Percentiles rank a stretch among this genome's conserved stretches.
phyloP scores from a whole-genome alignment of 2,797 vertebrate genomes.

The Mycteria americana region DNA sequence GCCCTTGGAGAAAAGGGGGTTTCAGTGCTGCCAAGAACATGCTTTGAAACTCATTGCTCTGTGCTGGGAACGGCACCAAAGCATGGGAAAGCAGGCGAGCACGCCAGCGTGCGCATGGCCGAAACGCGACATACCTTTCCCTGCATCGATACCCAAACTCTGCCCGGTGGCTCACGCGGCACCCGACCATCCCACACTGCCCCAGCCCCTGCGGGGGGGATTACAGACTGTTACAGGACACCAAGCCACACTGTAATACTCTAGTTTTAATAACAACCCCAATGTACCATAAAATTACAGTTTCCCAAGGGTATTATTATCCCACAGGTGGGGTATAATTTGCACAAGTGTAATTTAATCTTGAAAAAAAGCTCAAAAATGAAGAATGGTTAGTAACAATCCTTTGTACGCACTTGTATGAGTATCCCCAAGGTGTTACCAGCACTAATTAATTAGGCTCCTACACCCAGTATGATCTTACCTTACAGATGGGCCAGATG shows the following conservation, averaged over 20 bases:
- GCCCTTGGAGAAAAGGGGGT: not conserved
- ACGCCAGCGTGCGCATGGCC: accelerated
- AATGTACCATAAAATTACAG: conserved; percentile 60
- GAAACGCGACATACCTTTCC: accelerated
- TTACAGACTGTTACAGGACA: not conserved
- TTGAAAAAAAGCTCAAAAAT: conserved; percentile 65
- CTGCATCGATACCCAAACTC: too few relatives aligned
- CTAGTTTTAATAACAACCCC: not conserved
- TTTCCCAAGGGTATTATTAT: conserved; percentile 71
- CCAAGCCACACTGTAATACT: not conserved
- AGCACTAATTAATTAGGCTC: conserved; percentile 68
- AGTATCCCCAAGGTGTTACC: conserved; percentile 65
- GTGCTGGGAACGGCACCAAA: not conserved
- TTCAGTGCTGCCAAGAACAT: not conserved
- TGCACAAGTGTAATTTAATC: conserved; percentile 59
- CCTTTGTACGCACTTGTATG: conserved; percentile 38
- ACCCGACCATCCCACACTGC: not conserved
- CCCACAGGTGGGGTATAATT: conserved; percentile 66
- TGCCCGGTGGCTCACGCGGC: accelerated
- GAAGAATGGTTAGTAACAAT: conserved; percentile 55
- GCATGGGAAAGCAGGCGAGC: accelerated
- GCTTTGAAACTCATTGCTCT: not conserved
- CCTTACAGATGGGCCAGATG: not conserved
- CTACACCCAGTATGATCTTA: conserved; percentile 34
- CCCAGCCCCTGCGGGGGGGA: not conserved